These are phyloP conservation scores for Taurulus bubalis DNA, from an alignment of 2,113 vertebrate genomes.

Conservation along the genomic window DNA sequence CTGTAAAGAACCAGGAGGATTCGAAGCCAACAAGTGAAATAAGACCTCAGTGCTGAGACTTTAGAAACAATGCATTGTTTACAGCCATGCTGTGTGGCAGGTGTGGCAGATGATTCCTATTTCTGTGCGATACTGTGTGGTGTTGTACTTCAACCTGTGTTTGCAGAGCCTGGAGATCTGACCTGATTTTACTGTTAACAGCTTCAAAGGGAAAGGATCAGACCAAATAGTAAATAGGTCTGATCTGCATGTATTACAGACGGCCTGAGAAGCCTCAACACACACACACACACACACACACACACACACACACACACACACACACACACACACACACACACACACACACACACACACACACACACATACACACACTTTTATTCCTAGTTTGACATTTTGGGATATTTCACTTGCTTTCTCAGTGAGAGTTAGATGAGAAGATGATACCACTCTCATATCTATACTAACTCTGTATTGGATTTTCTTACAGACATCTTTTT, in stretches of 20 bases:
- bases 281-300: too few relatives aligned
- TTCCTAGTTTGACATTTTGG: not conserved
- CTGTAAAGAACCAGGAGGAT: constrained; percentile 37
- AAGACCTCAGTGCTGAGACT: constrained; percentile 41
- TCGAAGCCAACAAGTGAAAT: constrained; percentile 51
- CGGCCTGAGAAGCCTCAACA: constrained; percentile 1
- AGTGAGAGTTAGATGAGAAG: not conserved
- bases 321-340: too few relatives aligned
- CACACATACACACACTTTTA: too few relatives aligned
- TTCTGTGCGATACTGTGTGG: constrained; percentile 28
- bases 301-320: too few relatives aligned
- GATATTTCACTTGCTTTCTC: not conserved
- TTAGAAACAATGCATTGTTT: constrained; percentile 52
- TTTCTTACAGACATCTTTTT: too few relatives aligned
- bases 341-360: too few relatives aligned
- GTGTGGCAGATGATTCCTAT: constrained; percentile 37
- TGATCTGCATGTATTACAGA: constrained; percentile 23
- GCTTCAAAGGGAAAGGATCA: constrained; percentile 54
- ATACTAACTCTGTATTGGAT: too few relatives aligned
- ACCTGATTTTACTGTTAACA: constrained; percentile 63
- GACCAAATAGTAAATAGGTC: constrained; percentile 34
- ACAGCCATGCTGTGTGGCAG: constrained; percentile 23
- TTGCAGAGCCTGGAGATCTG: constrained; percentile 61
- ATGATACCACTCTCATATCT: not conserved
- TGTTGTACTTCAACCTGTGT: constrained; percentile 24